These are phyloP conservation scores for Argyra leucocephala DNA, from an alignment of 2,888 invertebrate species.

Conservation along the genomic window DNA sequence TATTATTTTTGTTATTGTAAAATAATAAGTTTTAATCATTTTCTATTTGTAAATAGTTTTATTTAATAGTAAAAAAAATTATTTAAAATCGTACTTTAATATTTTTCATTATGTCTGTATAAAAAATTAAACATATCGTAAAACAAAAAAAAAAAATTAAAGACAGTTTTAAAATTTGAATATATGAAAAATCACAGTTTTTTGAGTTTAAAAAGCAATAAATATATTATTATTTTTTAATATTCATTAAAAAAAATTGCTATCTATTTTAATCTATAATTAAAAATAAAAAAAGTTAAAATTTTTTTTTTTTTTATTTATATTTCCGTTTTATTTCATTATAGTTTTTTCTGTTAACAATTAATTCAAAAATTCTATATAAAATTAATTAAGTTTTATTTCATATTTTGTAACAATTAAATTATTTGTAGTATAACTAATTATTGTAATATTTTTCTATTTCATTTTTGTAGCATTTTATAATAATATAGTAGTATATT, in stretches of 20 bases:
- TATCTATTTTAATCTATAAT: background rate
- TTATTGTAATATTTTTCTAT: conserved; percentile 18
- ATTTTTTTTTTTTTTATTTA: no score
- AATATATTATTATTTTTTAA: background rate
- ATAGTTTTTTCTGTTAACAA: background rate
- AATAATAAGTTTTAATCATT: no score
- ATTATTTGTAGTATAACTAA: background rate
- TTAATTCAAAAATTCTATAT: background rate
- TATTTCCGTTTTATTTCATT: background rate
- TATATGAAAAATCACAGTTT: conserved; percentile 2
- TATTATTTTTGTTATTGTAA: no score
- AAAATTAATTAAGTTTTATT: background rate
- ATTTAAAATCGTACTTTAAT: no score
- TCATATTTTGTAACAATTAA: background rate
- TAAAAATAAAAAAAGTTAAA: background rate
- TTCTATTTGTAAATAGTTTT: no score
- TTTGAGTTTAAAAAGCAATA: background rate
- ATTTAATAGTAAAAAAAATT: no score
- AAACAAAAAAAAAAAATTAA: no score
- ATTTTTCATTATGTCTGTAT: no score
- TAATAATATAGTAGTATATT: conserved; percentile 18
- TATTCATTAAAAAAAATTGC: background rate
- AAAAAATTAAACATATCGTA: no score
- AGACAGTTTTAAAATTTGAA: no score
- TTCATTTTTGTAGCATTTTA: conserved; percentile 16